These are phyloP conservation scores for Ophioninae sp. DNA, from an alignment of 2,888 invertebrate species.

Conservation along the genomic window DNA sequence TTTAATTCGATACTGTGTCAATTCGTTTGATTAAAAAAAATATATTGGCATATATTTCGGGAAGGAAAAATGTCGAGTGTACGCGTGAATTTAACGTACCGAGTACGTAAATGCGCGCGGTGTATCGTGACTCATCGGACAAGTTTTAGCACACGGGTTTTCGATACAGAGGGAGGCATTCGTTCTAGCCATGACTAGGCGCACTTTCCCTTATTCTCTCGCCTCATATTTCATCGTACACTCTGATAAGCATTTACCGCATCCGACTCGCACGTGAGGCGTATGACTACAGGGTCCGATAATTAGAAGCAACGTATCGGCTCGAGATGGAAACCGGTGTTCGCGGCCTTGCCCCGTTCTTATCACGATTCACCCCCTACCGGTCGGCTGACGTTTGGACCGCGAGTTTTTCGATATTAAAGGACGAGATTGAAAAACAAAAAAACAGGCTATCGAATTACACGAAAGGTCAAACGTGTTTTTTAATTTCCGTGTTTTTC, in stretches of 20 bases:
- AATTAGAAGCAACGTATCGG: not conserved
- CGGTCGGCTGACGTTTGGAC: not conserved
- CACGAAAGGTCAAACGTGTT: not conserved
- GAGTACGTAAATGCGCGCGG: not conserved
- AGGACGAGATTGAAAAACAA: not conserved
- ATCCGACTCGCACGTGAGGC: not conserved
- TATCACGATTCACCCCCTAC: not conserved
- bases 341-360: not conserved
- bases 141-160: conserved; percentile 33
- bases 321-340: not conserved
- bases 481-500: not conserved
- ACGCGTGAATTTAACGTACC: not conserved
- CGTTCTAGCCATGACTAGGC: conserved; percentile 44
- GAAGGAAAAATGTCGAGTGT: not conserved
- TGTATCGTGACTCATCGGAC: conserved; percentile 55
- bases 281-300: not conserved
- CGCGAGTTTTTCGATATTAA: not conserved
- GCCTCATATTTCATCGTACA: conserved; percentile 2
- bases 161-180: conserved; percentile 42
- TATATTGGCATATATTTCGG: too few relatives aligned
- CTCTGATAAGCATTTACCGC: not conserved
- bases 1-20: too few relatives aligned
- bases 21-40: too few relatives aligned
- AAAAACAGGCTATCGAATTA: not conserved
- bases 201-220: conserved; percentile 12